Evolutionary conservation across 2,113 vertebrate species (phyloP), one percentile per base, ranked within the genome.

Genomic region (Xenotilapia longispinis): DNA sequence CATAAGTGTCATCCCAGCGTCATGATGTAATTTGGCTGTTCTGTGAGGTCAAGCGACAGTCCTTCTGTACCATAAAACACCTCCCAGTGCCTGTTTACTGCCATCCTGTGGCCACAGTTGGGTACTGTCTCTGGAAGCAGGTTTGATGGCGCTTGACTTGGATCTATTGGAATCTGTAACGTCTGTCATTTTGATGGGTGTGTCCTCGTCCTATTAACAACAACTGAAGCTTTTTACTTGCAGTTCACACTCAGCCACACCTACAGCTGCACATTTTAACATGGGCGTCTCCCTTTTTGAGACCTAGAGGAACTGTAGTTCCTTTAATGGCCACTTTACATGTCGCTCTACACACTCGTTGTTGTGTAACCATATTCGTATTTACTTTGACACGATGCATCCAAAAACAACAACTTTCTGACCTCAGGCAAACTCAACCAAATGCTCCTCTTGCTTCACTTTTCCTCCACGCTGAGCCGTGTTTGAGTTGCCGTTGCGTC

Each of bases 11-110:
- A 7, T 13, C 21, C 13, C 13, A 45, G 38, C 4, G 70, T 47
- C 14, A 0, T 7, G 4, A 75, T 47, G 21, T 7, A 28, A 19
- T 28, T 1, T 0, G 1, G 8, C 40, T 1, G 6, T 12, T 36
- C 17, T 36, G 6, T 11, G 13, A 26, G 40, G 21, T 15, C 38
- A 45, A 73, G 3, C 2, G 1, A 12, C 60, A 12, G 31, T 23
- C n/a, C 38, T 21, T 6, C 68, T 73, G 40, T 40, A 2, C 21
- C 40, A 47, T 47, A 26, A 19, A 47, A 42, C 40, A 47, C 21
- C 6, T 11, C 23, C 6, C 23, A 47, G 0, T 47, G 38, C 12
- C 36, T 3, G 3, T 26, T 70, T 73, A 23, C 21, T 70, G n/a
- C 38, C 68, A 42, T 0, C 40, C 23, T 47, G 68, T 26, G 38